Evolutionary conservation across 2,113 vertebrate genomes (phyloP).

Genomic region (Apus apus): DNA sequence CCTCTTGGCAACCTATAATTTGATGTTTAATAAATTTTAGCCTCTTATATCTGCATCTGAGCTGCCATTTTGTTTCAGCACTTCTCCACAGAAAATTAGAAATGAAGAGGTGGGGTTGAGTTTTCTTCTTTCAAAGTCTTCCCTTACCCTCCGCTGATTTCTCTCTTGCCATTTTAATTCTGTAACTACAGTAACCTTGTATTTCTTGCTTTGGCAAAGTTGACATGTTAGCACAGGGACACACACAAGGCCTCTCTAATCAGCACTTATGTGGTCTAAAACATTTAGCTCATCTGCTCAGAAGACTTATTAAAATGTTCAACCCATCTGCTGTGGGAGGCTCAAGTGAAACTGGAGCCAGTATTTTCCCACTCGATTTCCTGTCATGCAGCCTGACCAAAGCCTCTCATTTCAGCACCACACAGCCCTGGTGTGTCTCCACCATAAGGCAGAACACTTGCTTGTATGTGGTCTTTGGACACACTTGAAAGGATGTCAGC

Average conservation of each 20-base stretch:
- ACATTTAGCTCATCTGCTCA: constrained; percentile 54
- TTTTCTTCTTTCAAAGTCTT: not conserved
- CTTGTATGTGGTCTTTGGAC: not conserved
- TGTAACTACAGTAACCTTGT: constrained; percentile 52
- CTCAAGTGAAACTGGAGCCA: not conserved
- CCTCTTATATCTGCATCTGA: not conserved
- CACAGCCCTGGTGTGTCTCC: not conserved
- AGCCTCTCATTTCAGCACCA: not conserved
- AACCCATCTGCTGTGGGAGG: constrained; percentile 41
- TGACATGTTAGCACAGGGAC: constrained; percentile 25
- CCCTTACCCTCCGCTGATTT: not conserved
- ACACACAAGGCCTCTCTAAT: constrained; percentile 20
- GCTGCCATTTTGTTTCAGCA: not conserved
- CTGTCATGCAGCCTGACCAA: constrained; percentile 30
- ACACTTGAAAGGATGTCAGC: not conserved
- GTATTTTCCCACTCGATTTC: constrained; percentile 35
- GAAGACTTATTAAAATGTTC: constrained; percentile 41
- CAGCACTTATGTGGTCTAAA: constrained; percentile 43
- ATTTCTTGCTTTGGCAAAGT: constrained; percentile 9
- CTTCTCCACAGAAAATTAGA: not conserved
- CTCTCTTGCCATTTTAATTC: constrained; percentile 4
- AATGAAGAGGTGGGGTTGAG: not conserved
- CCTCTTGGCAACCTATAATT: not conserved
- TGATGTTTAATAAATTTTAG: not conserved
- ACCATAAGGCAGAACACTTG: constrained; percentile 7